Evolutionary conservation across 1,140 invertebrate genomes (phyloP).

Genomic region (Leguminivora glycinivorella): DNA sequence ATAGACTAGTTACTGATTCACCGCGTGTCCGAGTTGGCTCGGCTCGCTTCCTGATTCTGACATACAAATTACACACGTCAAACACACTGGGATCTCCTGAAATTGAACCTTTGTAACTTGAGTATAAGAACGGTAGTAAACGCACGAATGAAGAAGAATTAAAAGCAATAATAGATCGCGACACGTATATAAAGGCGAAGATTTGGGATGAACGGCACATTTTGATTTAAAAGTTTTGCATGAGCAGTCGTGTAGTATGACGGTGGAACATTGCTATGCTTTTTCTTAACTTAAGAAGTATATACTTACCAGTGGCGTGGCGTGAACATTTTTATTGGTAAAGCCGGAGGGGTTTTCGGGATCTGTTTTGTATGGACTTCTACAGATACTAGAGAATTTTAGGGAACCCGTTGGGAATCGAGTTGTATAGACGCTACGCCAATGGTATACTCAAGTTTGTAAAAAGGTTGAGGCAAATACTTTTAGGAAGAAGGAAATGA

Average conservation of each 20-base stretch:
- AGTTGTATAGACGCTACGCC: no score
- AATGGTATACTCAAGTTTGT: no score
- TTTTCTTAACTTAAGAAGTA: no score
- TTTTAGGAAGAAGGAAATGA: no score
- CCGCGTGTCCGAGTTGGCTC: slow-evolving; percentile 21
- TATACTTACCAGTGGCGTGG: no score
- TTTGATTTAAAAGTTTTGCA: slow-evolving; percentile 5
- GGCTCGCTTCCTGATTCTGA: slow-evolving; percentile 19
- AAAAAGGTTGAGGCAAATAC: no score
- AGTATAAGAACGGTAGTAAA: not conserved
- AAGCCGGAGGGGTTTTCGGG: no score
- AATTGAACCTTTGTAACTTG: not conserved
- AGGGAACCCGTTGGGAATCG: no score
- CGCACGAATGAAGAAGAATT: not conserved
- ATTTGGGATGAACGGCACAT: not conserved
- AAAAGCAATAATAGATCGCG: slow-evolving; percentile 8
- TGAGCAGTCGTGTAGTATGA: not conserved
- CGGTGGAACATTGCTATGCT: no score
- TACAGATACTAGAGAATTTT: no score
- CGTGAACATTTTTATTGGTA: no score
- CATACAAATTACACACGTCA: not conserved
- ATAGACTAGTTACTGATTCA: slow-evolving; percentile 23
- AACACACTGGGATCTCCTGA: not conserved
- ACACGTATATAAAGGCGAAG: slow-evolving; percentile 1
- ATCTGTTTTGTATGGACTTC: no score